Base-by-base conservation (phyloP, 2,113 vertebrate genomes). In the Malurus cyaneus region DNA sequence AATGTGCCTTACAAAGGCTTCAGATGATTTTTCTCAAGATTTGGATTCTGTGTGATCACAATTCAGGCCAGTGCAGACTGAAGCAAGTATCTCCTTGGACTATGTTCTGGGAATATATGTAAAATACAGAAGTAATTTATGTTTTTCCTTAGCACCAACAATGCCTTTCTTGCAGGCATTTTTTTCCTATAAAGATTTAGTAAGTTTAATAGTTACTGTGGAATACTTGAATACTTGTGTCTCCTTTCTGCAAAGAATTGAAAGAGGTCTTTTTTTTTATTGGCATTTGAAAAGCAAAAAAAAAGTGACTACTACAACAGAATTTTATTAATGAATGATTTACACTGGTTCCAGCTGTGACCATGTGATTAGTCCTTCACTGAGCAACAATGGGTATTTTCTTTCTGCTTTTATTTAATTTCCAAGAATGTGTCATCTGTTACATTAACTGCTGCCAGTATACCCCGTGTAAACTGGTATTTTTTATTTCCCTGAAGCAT, bases 341-440 rank as follows among this genome's bases (percentile, higher is more conserved):
- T 98, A 94, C 96, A 96, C 95, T 96, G 95, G 96, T 97, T 98
- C 97, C 97, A 98, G 98, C 97, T 98, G 97, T 98, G 97, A 96
- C 96, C 96, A 97, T 98, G 97, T 97, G 97, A 97, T 98, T 96
- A 98, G 97, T 86, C 95, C 97, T 97, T 98, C 97, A 94, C 96
- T 91, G 92, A 97, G 89, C 94, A 97, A 97, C 97, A 97, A 96
- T 98, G 97, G 97, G 85, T 95, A 97, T 98, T 98, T 98, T 96
- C 96, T 97, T 96, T 93, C 95, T 97, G 96, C 97, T 97, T 98
- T 98, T 98, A 97, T 97, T 98, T 98, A 96, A 97, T 97, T 98
- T 98, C 97, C 97, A 98, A 97, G 96, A 98, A 98, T 97, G 95
- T 98, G 97, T 98, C 97, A 98, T 97, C 97, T 98, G 97, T 97